Conservation (phyloP, 2,113 vertebrate genomes). For the Trochalopteron elliotii region DNA sequence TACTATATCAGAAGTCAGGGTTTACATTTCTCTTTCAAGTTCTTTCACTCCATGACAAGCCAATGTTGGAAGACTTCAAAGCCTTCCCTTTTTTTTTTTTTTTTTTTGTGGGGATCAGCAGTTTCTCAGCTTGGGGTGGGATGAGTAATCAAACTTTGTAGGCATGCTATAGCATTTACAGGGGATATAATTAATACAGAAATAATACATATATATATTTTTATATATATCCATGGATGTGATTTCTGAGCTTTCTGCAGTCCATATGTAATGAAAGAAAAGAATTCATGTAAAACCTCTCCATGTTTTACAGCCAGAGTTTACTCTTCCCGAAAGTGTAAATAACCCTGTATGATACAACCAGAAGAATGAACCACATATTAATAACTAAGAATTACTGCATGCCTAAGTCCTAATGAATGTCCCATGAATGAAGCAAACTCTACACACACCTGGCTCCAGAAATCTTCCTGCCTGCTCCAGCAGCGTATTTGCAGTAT, state of each 20-base stretch:
- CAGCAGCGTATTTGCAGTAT: not conserved
- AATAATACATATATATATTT: not conserved
- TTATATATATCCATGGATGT: not conserved
- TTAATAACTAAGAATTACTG: not conserved
- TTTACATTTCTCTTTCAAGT: slow-evolving; percentile 52
- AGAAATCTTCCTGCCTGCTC: not conserved
- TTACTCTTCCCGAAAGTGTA: not conserved
- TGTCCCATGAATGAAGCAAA: not conserved
- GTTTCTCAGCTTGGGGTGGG: slow-evolving; percentile 3
- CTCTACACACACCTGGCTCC: not conserved
- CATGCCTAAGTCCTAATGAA: not conserved
- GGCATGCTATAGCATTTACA: not conserved
- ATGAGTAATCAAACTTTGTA: slow-evolving; percentile 2
- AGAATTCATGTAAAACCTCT: not conserved
- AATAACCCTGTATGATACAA: not conserved
- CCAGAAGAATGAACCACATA: not conserved
- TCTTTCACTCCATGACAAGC: not conserved
- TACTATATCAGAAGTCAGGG: slow-evolving; percentile 37
- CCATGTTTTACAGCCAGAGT: not conserved
- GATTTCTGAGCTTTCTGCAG: not conserved
- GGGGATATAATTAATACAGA: not conserved
- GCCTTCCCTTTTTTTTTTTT: not conserved
- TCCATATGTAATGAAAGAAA: not conserved
- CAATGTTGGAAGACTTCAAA: slow-evolving; percentile 1
- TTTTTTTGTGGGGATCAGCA: not conserved